Percentiles rank a stretch among this genome's conserved stretches.
phyloP scores from a whole-genome alignment of 2,113 vertebrate species.

The Sander vitreus region DNA sequence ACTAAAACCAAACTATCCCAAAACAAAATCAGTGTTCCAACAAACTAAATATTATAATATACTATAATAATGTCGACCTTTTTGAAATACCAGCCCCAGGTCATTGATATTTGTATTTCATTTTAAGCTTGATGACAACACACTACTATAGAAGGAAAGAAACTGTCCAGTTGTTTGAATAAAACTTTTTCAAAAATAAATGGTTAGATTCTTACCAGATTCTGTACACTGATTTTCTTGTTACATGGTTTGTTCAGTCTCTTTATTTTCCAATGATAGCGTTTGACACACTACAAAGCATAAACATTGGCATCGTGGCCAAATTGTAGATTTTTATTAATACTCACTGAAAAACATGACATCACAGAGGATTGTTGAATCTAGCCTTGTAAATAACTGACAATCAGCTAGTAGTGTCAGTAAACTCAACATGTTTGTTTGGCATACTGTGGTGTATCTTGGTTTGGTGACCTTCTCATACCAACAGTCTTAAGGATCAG shows the following conservation, averaged over 20 bases:
- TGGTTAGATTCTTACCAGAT: not conserved
- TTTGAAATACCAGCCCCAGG: too few species aligned
- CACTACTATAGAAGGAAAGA: too few species aligned
- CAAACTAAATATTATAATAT: too few species aligned
- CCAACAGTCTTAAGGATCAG: not conserved
- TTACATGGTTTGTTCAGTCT: not conserved
- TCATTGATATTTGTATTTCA: too few species aligned
- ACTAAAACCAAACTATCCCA: too few species aligned
- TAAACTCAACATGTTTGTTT: not conserved
- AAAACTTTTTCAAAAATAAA: too few species aligned
- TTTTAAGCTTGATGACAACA: too few species aligned
- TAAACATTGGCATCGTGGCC: not conserved
- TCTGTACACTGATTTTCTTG: not conserved
- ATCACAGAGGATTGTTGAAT: not conserved
- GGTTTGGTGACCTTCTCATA: constrained; percentile 6
- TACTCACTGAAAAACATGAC: not conserved
- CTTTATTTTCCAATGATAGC: constrained; percentile 29
- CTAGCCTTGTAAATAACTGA: not conserved
- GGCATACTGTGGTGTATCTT: not conserved
- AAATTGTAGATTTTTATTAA: not conserved
- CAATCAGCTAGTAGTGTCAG: not conserved
- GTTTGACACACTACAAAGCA: constrained; percentile 12
- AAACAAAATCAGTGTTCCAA: too few species aligned
- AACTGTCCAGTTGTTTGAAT: too few species aligned
- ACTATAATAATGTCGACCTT: too few species aligned